Conservation (phyloP, 1,140 invertebrate genomes). For the Physella acuta region DNA sequence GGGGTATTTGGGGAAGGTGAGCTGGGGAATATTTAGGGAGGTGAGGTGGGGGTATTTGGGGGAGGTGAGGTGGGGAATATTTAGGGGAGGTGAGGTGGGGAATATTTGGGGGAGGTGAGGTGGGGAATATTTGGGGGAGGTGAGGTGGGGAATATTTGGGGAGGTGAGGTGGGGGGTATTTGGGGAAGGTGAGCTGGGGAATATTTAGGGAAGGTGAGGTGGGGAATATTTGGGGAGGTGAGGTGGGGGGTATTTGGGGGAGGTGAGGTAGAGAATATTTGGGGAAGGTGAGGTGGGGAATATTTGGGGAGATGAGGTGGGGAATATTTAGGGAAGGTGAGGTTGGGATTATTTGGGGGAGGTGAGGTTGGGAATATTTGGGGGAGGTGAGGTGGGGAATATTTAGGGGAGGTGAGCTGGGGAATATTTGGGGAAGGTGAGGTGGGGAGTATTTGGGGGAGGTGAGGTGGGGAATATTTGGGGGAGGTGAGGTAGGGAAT, state of each 20-base stretch:
- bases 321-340: slow-evolving; percentile 70
- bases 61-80: slow-evolving; percentile 65
- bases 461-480: not conserved
- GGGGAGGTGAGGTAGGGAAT: not conserved
- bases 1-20: not conserved
- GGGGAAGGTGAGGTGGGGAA: not conserved
- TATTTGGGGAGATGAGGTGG: not conserved
- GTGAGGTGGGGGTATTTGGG: not conserved
- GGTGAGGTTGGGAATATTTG: too few relatives aligned
- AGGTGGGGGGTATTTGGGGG: not conserved
- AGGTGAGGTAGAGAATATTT: not conserved
- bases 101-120: slow-evolving; percentile 27
- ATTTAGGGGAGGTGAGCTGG: not conserved
- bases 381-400: not conserved
- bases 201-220: not conserved
- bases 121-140: too few relatives aligned
- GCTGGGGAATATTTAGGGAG: not conserved
- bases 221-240: not conserved
- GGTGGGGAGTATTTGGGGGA: not conserved
- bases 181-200: not conserved
- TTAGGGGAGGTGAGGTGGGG: slow-evolving; percentile 58
- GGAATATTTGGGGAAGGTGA: not conserved
- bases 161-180: not conserved
- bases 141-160: not conserved
- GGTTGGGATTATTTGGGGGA: slow-evolving; percentile 25